Evolutionary conservation across 35 echinoderm and acorn worm species (phyloP).

Genomic region (Lytechinus pictus): DNA sequence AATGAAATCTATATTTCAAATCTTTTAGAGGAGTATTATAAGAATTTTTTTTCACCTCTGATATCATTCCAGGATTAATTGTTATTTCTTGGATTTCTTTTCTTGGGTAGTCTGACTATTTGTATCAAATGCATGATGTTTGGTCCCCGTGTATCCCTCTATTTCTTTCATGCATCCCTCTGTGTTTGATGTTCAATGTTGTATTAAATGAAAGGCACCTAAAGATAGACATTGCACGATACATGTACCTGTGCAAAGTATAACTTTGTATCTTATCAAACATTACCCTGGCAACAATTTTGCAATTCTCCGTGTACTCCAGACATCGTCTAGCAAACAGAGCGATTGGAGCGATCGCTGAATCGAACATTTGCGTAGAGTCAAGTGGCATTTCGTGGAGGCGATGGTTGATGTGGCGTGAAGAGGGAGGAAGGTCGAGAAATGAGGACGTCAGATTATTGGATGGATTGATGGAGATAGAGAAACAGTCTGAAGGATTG

Average conservation of each 20-base stretch:
- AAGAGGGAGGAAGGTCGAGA: not conserved
- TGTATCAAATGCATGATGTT: not conserved
- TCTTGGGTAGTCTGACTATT: not conserved
- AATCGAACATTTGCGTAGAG: not conserved
- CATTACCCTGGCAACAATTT: not conserved
- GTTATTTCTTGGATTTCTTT: not conserved
- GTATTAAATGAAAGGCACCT: not conserved
- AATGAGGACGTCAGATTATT: not conserved
- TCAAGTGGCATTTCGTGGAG: conserved; percentile 9
- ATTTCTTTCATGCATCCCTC: not conserved
- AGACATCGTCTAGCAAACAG: not conserved
- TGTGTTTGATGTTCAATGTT: not conserved
- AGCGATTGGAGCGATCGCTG: not conserved
- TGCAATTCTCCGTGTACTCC: not conserved
- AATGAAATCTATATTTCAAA: not conserved
- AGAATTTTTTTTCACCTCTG: too few species aligned
- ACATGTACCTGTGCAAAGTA: not conserved
- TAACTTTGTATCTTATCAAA: not conserved
- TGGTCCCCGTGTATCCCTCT: not conserved
- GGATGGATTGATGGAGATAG: not conserved
- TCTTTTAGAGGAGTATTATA: not conserved
- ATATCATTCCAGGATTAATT: too few species aligned
- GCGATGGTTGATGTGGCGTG: not conserved
- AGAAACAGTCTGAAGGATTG: not conserved
- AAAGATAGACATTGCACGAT: not conserved